phyloP scores from a whole-genome alignment of 2,113 vertebrate species.

The Eurystomus gularis region DNA sequence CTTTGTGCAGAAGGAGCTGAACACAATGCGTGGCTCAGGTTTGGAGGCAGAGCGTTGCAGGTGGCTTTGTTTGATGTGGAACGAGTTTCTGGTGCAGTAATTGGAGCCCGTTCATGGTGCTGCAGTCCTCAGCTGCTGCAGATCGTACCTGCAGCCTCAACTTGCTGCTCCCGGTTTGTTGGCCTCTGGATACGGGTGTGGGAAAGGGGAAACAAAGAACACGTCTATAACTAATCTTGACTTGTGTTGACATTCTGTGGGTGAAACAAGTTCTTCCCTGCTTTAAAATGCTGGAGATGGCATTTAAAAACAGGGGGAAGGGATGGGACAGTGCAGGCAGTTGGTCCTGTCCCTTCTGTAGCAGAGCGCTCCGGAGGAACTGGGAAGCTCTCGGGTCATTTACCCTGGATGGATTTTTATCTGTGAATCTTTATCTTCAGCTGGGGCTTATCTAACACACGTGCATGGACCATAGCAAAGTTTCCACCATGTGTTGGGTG shows the following conservation, averaged over 20 bases:
- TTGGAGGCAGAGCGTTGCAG: not conserved
- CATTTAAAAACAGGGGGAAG: not conserved
- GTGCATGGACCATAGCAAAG: not conserved
- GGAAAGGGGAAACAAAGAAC: slow-evolving; percentile 32
- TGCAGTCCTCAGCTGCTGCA: not conserved
- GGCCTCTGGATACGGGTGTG: slow-evolving; percentile 22
- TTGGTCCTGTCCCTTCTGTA: not conserved
- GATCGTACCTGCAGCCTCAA: not conserved
- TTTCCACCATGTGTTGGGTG: not conserved
- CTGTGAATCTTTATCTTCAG: not conserved
- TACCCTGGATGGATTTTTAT: not conserved
- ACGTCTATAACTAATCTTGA: not conserved
- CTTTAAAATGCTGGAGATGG: not conserved
- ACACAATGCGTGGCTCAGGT: not conserved
- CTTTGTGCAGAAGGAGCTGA: not conserved
- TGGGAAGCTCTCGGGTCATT: not conserved
- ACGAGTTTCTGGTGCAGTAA: not conserved
- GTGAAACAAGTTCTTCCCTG: not conserved
- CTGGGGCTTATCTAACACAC: not conserved
- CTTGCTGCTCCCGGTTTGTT: slow-evolving; percentile 8
- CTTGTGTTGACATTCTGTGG: not conserved
- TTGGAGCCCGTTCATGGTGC: not conserved
- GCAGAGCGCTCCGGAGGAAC: not conserved
- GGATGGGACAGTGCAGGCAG: not conserved
- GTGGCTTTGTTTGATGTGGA: not conserved